A percentile compares a stretch with the other conserved stretches of the same genome.
phyloP scores from a whole-genome alignment of 2,888 invertebrate genomes.

The Meliscaeva auricollis region DNA sequence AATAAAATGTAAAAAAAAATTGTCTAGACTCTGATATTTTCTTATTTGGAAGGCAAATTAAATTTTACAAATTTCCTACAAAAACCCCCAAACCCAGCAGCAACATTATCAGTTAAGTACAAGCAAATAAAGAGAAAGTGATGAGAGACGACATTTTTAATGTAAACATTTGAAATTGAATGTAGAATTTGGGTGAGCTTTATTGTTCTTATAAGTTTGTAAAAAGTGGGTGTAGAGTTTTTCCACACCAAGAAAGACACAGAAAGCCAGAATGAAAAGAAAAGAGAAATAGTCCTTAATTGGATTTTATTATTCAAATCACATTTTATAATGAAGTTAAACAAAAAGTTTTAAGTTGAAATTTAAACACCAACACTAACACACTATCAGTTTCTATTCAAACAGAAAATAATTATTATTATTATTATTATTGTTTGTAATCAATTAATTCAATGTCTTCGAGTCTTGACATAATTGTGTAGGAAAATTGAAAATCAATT shows the following conservation, averaged over 20 bases:
- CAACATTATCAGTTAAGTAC: not conserved
- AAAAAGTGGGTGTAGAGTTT: not conserved
- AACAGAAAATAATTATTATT: constrained; percentile 66
- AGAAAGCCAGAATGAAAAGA: not conserved
- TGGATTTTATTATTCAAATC: constrained; percentile 72
- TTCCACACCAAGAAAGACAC: not conserved
- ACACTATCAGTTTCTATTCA: not conserved
- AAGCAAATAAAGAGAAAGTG: not conserved
- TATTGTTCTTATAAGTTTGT: constrained; percentile 54
- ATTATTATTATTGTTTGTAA: constrained; percentile 68
- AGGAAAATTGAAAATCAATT: constrained; percentile 64
- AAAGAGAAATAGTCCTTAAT: constrained; percentile 35
- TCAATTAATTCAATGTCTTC: constrained; percentile 69
- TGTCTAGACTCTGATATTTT: constrained; percentile 25
- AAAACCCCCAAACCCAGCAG: not conserved
- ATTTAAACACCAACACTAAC: not conserved
- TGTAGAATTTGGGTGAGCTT: constrained; percentile 47
- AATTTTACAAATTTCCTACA: not conserved
- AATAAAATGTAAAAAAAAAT: not conserved
- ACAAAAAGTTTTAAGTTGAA: constrained; percentile 29
- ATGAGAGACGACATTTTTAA: constrained; percentile 3
- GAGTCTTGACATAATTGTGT: constrained; percentile 48
- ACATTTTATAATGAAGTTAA: constrained; percentile 56
- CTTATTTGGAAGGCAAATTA: not conserved
- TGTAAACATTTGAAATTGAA: constrained; percentile 50